A percentile compares a stretch with the other conserved stretches of the same genome.
These are phyloP conservation scores for Colinus virginianus DNA, from an alignment of 2,113 vertebrate genomes.

Conservation along the genomic window DNA sequence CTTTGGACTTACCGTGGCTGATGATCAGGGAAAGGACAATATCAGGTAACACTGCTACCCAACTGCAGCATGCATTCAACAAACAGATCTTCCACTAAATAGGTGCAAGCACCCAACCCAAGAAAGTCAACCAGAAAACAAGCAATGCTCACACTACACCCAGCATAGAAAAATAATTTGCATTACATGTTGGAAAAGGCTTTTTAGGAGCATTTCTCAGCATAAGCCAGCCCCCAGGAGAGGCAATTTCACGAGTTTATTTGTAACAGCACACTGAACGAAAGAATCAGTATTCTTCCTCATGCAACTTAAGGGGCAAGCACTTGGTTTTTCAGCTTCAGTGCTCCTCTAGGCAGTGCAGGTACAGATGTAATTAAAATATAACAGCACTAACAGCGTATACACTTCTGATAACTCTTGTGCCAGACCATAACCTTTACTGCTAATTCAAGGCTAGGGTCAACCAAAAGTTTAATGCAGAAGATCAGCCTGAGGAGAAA, in stretches of 20 bases:
- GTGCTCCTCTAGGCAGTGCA: neutral
- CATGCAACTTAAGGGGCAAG: neutral
- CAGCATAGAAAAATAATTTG: neutral
- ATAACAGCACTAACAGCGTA: neutral
- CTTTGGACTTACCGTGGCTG: neutral
- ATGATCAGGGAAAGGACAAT: neutral
- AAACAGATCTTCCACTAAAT: neutral
- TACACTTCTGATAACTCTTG: rapidly evolving
- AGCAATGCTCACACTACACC: neutral
- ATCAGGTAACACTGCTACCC: neutral
- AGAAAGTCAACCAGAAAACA: neutral
- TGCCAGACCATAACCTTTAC: neutral
- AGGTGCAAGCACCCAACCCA: neutral
- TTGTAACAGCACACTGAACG: neutral
- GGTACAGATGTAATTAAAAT: neutral
- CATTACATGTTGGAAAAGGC: neutral
- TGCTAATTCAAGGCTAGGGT: neutral
- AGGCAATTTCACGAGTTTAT: neutral
- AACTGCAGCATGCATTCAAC: neutral
- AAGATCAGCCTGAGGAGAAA: neutral
- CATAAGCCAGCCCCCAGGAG: neutral
- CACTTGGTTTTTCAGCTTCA: neutral
- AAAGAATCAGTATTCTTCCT: neutral
- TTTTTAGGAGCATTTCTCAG: neutral
- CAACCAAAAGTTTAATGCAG: neutral